These are phyloP conservation scores for Pseudopipra pipra DNA, from an alignment of 2,113 vertebrate genomes.

Conservation along the genomic window DNA sequence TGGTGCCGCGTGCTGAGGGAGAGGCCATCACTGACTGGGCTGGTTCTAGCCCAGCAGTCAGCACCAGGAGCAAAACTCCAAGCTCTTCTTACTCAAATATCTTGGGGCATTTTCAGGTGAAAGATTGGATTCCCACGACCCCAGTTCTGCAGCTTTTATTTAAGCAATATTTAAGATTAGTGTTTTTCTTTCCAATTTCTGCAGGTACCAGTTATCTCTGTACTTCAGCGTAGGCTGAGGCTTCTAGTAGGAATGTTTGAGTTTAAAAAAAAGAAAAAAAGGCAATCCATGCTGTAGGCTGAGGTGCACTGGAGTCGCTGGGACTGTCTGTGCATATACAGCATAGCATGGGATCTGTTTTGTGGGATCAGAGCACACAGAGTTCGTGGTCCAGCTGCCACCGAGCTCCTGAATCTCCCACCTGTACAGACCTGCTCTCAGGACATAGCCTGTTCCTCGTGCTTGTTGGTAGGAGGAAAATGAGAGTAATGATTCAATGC, in stretches of 20 bases:
- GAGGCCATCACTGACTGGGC: not conserved
- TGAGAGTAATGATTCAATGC: not conserved
- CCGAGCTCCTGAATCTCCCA: not conserved
- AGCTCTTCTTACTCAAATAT: not conserved
- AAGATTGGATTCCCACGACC: not conserved
- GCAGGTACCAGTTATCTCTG: not conserved
- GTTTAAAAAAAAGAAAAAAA: not conserved
- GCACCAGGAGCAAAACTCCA: accelerated
- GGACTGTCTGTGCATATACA: not conserved
- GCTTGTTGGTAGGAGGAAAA: not conserved
- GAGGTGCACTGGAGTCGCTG: not conserved
- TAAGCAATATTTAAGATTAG: not conserved
- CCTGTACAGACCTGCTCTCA: not conserved
- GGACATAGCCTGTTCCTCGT: accelerated
- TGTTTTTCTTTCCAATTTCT: not conserved
- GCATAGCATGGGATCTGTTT: not conserved
- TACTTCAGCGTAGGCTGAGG: not conserved
- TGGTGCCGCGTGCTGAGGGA: not conserved
- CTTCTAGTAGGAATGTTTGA: slow-evolving; percentile 4
- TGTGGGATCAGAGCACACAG: not conserved
- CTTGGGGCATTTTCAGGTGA: not conserved
- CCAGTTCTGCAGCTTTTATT: not conserved
- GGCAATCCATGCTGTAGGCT: not conserved
- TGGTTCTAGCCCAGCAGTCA: not conserved
- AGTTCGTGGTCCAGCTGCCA: not conserved